Evolutionary conservation across 2,888 invertebrate genomes (phyloP), one percentile per base, ranked within the genome.

Genomic region (Rutpela maculata): DNA sequence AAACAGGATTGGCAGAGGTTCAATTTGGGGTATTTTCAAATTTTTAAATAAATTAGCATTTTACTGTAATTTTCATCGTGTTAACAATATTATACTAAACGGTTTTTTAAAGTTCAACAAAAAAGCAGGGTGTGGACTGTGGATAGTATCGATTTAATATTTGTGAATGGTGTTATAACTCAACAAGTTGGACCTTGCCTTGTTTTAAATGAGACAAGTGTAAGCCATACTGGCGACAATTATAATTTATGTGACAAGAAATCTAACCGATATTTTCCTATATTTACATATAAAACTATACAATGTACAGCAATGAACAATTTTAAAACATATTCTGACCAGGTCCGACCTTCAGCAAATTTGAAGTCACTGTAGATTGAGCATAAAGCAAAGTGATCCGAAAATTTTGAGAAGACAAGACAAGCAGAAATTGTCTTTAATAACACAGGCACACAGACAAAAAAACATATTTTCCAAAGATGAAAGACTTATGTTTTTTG

Each of bases 1-100:
- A 70, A 70, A 70, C 70, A 70, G 70, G 70, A 60, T 70, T 70
- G 62, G 70, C 60, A 22, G 56, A 73, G 76, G 76, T 70, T 62
- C 74, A 26, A 18, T 62, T 74, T 68, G 74, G 74, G 74, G 31
- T 68, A 55, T 67, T 68, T 74, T 68, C 17, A n/a, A 50, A 62
- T 62, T 68, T 74, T 68, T 57, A 59, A 38, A 69, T 67, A 66
- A 74, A 74, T 74, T 74, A 68, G 74, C 74, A 74, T 74, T 68
- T 74, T 67, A 59, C 35, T 22, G 60, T 19, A 38, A 26, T 70
- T 66, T 59, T 19, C 7, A 38, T 17, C 59, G 15, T 19, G 55
- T n/a, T 65, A 65, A 65, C 35, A 38, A 38, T 17, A 65, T 26
- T 35, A 65, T n/a, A 65, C 38, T 26, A 69, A 69, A 69, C 69